phyloP scores from a whole-genome alignment of 2,888 invertebrate species.

The Xestia ashworthii region DNA sequence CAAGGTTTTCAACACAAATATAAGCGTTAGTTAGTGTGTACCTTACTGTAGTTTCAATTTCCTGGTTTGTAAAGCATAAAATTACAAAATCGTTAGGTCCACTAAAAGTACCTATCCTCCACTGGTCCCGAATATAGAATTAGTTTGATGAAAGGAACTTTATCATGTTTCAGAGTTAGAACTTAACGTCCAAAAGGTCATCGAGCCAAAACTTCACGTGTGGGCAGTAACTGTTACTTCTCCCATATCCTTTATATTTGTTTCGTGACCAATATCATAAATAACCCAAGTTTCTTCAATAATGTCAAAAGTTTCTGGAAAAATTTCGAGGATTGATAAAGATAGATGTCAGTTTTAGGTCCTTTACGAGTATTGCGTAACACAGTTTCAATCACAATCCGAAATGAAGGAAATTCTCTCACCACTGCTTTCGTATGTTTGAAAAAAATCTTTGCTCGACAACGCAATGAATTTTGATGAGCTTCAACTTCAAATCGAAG shows the following conservation, averaged over 20 bases:
- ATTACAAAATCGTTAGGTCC: no score
- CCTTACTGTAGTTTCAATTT: no score
- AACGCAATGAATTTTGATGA: background rate
- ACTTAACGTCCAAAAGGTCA: background rate
- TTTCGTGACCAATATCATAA: conserved; percentile 21
- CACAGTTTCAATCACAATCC: background rate
- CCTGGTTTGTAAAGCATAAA: no score
- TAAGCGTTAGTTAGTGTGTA: no score
- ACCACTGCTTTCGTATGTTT: background rate
- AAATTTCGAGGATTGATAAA: conserved; percentile 1
- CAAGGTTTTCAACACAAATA: no score
- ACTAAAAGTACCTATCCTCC: background rate
- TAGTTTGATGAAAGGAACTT: background rate
- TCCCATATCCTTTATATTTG: conserved; percentile 4
- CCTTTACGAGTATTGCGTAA: background rate
- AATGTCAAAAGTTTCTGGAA: conserved; percentile 17
- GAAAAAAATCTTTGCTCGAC: background rate
- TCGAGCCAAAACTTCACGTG: background rate
- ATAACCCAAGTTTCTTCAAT: conserved; percentile 25
- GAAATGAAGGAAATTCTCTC: background rate
- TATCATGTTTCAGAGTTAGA: background rate
- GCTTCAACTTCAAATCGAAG: background rate
- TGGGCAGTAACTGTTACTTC: background rate
- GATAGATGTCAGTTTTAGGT: conserved; percentile 25
- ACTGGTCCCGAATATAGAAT: background rate